A percentile compares a stretch with the other conserved stretches of the same genome.
Conservation (phyloP, 2,888 invertebrate genomes). For the Drosophila falleni region DNA sequence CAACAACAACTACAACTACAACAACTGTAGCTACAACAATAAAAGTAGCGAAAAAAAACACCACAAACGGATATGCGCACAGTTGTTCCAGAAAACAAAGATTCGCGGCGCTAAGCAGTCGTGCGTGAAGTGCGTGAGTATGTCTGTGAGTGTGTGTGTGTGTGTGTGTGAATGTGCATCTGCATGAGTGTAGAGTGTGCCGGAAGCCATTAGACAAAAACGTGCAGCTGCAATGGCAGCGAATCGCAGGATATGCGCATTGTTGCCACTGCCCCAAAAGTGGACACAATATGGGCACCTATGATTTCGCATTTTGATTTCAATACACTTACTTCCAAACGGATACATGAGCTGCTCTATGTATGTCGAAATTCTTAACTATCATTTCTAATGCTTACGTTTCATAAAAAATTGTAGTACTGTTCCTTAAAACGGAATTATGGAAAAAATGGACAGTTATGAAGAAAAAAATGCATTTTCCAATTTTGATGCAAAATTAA, state of each 20-base stretch:
- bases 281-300: conserved; percentile 67
- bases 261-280: conserved; percentile 74
- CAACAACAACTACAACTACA: conserved; percentile 12
- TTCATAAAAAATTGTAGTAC: too few species aligned
- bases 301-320: conserved; percentile 40
- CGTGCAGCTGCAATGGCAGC: conserved; percentile 64
- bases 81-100: conserved; percentile 77
- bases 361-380: neutral
- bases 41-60: conserved; percentile 16
- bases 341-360: neutral
- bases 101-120: conserved; percentile 76
- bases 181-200: conserved; percentile 38
- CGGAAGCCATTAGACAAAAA: conserved; percentile 81
- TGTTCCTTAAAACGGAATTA: too few species aligned
- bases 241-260: conserved; percentile 72
- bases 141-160: conserved; percentile 12
- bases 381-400: neutral
- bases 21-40: conserved; percentile 3
- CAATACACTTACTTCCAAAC: conserved; percentile 15
- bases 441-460: too few species aligned
- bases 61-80: conserved; percentile 64
- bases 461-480: too few species aligned
- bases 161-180: conserved; percentile 11
- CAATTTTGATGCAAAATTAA: too few species aligned
- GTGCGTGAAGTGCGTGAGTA: conserved; percentile 73